Conservation (phyloP, 2,113 vertebrate species). For the Pedionomus torquatus region DNA sequence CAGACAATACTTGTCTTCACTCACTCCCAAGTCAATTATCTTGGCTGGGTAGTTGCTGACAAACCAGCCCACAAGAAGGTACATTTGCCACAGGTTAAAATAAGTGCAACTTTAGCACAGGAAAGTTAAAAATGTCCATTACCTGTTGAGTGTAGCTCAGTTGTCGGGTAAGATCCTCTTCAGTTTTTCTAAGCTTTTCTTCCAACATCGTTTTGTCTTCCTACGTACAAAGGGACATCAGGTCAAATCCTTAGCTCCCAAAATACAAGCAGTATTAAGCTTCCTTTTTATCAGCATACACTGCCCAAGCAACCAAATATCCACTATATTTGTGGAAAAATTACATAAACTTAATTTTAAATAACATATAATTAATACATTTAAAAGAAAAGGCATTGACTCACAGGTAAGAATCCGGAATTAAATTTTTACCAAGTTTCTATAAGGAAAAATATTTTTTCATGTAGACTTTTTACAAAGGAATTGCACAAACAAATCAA, state of each 20-base stretch:
- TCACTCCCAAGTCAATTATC: neutral
- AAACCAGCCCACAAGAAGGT: neutral
- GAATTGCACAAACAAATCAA: neutral
- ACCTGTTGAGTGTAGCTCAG: constrained; percentile 90
- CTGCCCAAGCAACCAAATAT: neutral
- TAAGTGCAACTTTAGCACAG: neutral
- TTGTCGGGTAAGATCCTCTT: constrained; percentile 87
- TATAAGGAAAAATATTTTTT: neutral
- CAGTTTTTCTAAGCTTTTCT: constrained; percentile 82
- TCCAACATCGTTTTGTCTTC: constrained; percentile 85
- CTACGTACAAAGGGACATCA: constrained; percentile 69
- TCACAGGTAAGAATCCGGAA: neutral
- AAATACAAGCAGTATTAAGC: neutral
- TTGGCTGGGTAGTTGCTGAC: neutral
- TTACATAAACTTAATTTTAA: neutral
- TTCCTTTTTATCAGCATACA: neutral
- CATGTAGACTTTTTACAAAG: neutral
- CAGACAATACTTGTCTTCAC: neutral
- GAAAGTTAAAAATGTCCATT: neutral
- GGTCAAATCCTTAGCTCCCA: neutral
- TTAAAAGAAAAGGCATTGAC: neutral
- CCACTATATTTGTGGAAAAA: neutral
- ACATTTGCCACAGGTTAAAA: neutral
- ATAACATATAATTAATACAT: neutral
- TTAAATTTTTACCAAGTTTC: neutral